phyloP scores from a whole-genome alignment of 2,888 invertebrate genomes.

The Conistra vaccinii region DNA sequence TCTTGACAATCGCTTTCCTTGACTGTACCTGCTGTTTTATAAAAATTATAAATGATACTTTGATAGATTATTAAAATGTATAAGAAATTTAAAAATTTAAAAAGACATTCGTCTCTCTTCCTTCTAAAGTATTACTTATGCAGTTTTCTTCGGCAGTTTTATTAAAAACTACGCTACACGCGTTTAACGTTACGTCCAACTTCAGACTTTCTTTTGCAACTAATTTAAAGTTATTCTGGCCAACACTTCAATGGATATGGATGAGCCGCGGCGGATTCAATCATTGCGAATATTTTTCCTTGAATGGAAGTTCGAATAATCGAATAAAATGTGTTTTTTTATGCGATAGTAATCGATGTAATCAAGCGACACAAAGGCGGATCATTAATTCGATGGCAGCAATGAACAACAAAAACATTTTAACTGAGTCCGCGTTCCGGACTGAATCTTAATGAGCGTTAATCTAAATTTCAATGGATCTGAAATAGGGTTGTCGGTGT shows the following conservation, averaged over 20 bases:
- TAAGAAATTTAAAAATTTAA: neutral
- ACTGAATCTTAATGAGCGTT: conserved; percentile 76
- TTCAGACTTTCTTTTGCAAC: conserved; percentile 55
- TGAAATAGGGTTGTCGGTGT: conserved; percentile 62
- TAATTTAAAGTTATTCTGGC: conserved; percentile 63
- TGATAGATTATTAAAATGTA: neutral
- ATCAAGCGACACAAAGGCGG: conserved; percentile 71
- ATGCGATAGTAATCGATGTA: conserved; percentile 68
- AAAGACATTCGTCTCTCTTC: neutral
- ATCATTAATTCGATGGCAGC: conserved; percentile 71
- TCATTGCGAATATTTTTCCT: conserved; percentile 37
- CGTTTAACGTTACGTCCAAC: conserved; percentile 50
- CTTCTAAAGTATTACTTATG: conserved; percentile 22
- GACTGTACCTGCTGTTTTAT: no score
- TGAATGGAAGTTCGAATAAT: conserved; percentile 38
- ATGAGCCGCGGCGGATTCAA: conserved; percentile 43
- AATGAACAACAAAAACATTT: conserved; percentile 80
- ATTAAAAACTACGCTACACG: conserved; percentile 58
- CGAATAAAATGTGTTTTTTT: conserved; percentile 44
- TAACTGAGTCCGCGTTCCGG: conserved; percentile 68
- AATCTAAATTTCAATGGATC: conserved; percentile 80
- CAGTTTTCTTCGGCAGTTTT: conserved; percentile 54
- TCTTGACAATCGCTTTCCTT: neutral
- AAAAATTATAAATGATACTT: no score
- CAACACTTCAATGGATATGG: conserved; percentile 51